Percentiles rank a stretch among this genome's conserved stretches.
These are phyloP conservation scores for Psammodynastes pulverulentus DNA, from an alignment of 2,113 vertebrate genomes.

Conservation along the genomic window DNA sequence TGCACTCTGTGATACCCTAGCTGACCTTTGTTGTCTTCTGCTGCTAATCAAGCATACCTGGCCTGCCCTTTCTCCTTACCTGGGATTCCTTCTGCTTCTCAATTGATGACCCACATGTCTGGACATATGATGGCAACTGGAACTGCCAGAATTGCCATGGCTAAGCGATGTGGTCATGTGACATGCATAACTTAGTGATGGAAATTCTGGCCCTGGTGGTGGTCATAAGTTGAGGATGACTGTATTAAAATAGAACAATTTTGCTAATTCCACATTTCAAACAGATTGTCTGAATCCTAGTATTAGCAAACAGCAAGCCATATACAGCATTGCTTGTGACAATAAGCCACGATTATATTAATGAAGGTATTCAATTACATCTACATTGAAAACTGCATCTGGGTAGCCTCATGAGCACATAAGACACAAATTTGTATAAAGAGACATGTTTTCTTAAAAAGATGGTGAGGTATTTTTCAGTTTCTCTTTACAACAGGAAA, in stretches of 20 bases:
- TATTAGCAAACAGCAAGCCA: background rate
- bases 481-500: background rate
- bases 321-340: background rate
- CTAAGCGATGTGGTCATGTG: background rate
- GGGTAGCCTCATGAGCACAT: background rate
- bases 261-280: background rate
- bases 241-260: background rate
- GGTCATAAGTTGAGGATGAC: background rate
- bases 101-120: background rate
- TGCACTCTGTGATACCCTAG: background rate
- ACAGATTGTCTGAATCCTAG: background rate
- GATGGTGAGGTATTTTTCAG: background rate
- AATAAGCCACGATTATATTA: background rate
- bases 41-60: background rate
- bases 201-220: background rate
- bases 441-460: background rate
- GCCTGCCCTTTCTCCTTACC: background rate
- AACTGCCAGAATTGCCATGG: background rate
- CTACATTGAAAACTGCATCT: background rate
- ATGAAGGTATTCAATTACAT: background rate
- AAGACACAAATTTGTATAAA: background rate
- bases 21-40: background rate
- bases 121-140: background rate
- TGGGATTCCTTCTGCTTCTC: background rate
- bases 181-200: background rate